Conservation (phyloP, 2,797 vertebrate genomes). For the Crotalus adamanteus region DNA sequence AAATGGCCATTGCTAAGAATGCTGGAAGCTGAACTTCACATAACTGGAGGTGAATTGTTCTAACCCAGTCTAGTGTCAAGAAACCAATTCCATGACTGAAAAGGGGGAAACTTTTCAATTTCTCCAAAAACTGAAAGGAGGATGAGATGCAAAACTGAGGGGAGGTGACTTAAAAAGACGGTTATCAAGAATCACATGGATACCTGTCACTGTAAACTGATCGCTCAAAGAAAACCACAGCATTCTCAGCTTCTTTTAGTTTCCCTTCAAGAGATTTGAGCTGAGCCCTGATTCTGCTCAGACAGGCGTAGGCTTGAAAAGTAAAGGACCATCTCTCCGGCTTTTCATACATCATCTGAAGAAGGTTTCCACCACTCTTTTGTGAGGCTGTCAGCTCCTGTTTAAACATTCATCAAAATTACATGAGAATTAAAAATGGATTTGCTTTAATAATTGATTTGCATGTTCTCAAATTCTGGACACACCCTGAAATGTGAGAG, state of each 20-base stretch:
- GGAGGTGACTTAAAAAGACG: neutral
- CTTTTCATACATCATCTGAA: slow-evolving; percentile 93
- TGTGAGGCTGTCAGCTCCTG: slow-evolving; percentile 88
- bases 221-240: slow-evolving; percentile 87
- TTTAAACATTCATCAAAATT: slow-evolving; percentile 11
- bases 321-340: slow-evolving; percentile 93
- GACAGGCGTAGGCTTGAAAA: slow-evolving; percentile 91
- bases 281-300: slow-evolving; percentile 89
- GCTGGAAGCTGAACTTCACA: neutral
- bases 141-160: neutral
- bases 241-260: slow-evolving; percentile 73
- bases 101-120: neutral
- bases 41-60: neutral
- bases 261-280: slow-evolving; percentile 76
- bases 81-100: neutral
- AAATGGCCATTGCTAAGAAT: neutral
- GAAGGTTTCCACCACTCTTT: slow-evolving; percentile 86
- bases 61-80: neutral
- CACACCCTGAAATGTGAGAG: neutral
- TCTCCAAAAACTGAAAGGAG: neutral
- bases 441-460: neutral
- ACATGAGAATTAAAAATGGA: neutral
- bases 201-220: slow-evolving; percentile 96
- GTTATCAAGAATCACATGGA: neutral
- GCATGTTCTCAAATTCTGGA: neutral